Evolutionary conservation across 2,797 vertebrate species (phyloP).

Genomic region (Alfaro cultratus): DNA sequence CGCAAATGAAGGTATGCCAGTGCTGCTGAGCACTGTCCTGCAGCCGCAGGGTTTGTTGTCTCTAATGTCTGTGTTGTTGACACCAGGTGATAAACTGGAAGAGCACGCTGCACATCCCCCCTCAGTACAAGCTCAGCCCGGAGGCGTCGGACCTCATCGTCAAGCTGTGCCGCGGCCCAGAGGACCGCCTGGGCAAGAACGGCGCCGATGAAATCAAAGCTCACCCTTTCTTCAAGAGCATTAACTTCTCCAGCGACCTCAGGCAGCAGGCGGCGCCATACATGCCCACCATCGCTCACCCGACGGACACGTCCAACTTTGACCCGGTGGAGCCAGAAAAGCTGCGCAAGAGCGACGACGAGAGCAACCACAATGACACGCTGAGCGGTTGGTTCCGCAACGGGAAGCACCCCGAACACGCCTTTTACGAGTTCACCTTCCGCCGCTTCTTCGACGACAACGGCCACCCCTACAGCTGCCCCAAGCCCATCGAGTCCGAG

Average conservation of each 20-base stretch:
- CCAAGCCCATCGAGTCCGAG: slow-evolving; percentile 94
- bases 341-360: slow-evolving; percentile 89
- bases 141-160: slow-evolving; percentile 95
- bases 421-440: slow-evolving; percentile 99
- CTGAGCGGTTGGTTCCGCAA: slow-evolving; percentile 94
- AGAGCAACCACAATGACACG: slow-evolving; percentile 91
- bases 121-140: slow-evolving; percentile 89
- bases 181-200: slow-evolving; percentile 94
- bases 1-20: slow-evolving; percentile 92
- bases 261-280: slow-evolving; percentile 91
- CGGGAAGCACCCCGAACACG: slow-evolving; percentile 96
- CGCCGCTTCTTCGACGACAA: slow-evolving; percentile 98
- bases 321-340: slow-evolving; percentile 98
- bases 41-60: not conserved
- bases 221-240: slow-evolving; percentile 90
- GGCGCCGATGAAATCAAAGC: slow-evolving; percentile 96
- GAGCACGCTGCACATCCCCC: slow-evolving; percentile 91
- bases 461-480: slow-evolving; percentile 96
- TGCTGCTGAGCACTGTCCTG: slow-evolving; percentile 7
- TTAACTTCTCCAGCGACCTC: slow-evolving; percentile 94
- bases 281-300: slow-evolving; percentile 95
- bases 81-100: slow-evolving; percentile 97
- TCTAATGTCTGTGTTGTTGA: slow-evolving; percentile 10
- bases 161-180: slow-evolving; percentile 92
- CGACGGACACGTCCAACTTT: slow-evolving; percentile 97